Evolutionary conservation across 2,888 invertebrate species (phyloP).

Genomic region (Eumacrocentrus americanus): DNA sequence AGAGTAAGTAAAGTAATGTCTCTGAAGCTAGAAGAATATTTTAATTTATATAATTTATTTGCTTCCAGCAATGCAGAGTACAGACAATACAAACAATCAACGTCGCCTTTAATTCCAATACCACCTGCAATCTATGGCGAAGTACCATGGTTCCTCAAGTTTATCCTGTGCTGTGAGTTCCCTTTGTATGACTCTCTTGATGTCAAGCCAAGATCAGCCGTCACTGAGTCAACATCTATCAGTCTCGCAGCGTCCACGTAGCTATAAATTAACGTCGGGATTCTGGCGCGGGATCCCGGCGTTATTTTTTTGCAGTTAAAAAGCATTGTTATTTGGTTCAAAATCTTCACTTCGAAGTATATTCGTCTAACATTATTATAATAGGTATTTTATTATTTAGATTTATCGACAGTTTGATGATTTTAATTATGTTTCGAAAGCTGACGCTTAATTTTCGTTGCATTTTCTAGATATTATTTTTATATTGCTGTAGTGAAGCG

Average conservation of each 20-base stretch:
- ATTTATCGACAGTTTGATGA: neutral
- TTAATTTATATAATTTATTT: conserved; percentile 11
- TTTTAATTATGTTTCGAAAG: neutral
- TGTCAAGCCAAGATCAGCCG: conserved; percentile 69
- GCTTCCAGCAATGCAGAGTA: conserved; percentile 79
- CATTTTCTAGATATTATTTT: too few species aligned
- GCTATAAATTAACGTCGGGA: conserved; percentile 67
- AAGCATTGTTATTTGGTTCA: neutral
- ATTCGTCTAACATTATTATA: neutral
- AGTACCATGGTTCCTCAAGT: conserved; percentile 83
- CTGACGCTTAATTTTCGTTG: too few species aligned
- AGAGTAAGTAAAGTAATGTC: conserved; percentile 71
- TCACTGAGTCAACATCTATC: conserved; percentile 74
- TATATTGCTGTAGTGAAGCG: too few species aligned
- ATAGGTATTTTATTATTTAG: neutral
- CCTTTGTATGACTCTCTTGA: conserved; percentile 83
- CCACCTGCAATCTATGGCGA: conserved; percentile 88
- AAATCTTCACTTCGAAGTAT: neutral
- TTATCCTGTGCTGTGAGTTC: conserved; percentile 85
- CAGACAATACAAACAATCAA: conserved; percentile 84
- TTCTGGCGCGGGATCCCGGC: conserved; percentile 14
- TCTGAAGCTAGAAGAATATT: too few species aligned
- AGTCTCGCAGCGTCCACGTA: conserved; percentile 76
- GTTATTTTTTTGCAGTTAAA: conserved; percentile 14
- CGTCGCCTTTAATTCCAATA: conserved; percentile 87